Base-by-base conservation (phyloP, 2,797 vertebrate species). In the Muraenolepis orangiensis region DNA sequence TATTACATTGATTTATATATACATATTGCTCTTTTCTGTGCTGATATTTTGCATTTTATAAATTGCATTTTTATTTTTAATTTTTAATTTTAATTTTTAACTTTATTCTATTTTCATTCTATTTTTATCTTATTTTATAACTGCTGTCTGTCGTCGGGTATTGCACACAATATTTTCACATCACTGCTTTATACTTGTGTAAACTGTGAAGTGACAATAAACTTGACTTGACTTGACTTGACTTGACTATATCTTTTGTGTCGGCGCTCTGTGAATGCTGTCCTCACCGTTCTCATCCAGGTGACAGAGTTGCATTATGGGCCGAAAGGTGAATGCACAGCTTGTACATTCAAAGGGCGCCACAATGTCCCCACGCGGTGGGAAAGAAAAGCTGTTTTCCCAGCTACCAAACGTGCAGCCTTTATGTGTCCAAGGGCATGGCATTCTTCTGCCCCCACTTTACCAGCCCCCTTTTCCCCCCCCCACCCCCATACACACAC, bases 351-450 rank as follows among this genome's bases (percentile, higher is more conserved):
- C 84, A 91, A 76, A 76, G 77, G 80, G 78, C 82, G 83, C 82
- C 83, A 91, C 84, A 84, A 88, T 88, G 76, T 74, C 83, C 83
- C 51, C 32, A n/a, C 78, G 85, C 81, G 91, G 90, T 87, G 85
- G n/a, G n/a, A n/a, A 87, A 90, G 90, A 87, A 91, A 84, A 75
- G 71, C 81, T 81, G 81, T 86, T 89, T 88, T 88, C 89, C 86
- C 86, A n/a, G 85, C 86, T 78, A 89, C 89, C 85, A 88, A 89
- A 91, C 91, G 86, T 89, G 80, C 81, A 87, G 86, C 81, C 82
- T 88, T 91, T 92, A 86, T 91, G 77, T 71, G 74, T 87, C 88
- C 92, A 94, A 94, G 91, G 93, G 85, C 92, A 91, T 82, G 83
- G 78, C 84, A 89, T 91, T 93, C 84, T 89, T 86, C 78, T 70